Percentiles rank a stretch among this genome's conserved stretches.
phyloP scores from a whole-genome alignment of 2,888 invertebrate genomes.

The Margaritifera margaritifera region DNA sequence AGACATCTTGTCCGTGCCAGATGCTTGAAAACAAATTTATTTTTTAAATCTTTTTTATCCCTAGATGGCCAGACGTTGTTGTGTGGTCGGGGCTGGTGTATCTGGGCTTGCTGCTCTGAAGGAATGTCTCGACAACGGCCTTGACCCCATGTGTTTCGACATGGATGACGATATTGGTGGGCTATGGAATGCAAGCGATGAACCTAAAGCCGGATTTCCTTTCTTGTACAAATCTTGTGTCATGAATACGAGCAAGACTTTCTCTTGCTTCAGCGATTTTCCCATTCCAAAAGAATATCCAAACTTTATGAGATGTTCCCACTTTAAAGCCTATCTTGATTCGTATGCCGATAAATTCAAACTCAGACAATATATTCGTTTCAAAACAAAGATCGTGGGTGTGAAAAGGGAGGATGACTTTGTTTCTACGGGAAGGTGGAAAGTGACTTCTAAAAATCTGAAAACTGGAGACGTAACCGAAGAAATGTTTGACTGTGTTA shows the following conservation, averaged over 20 bases:
- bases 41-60: background rate
- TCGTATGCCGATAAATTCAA: constrained; percentile 19
- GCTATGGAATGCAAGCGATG: constrained; percentile 21
- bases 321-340: constrained; percentile 23
- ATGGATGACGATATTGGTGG: constrained; percentile 28
- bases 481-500: constrained; percentile 45
- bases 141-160: constrained; percentile 23
- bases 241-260: constrained; percentile 28
- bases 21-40: too few species aligned
- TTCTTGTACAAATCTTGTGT: constrained; percentile 27
- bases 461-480: constrained; percentile 35
- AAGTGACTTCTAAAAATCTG: constrained; percentile 41
- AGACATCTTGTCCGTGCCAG: too few species aligned
- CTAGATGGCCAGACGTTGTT: constrained; percentile 16
- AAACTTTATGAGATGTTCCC: constrained; percentile 24
- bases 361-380: constrained; percentile 11
- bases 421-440: constrained; percentile 53
- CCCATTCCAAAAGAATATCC: constrained; percentile 31
- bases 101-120: constrained; percentile 22
- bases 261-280: constrained; percentile 29
- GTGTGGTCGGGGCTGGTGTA: constrained; percentile 24
- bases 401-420: constrained; percentile 44
- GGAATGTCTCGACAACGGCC: constrained; percentile 21
- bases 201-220: constrained; percentile 17
- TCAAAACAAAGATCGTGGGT: constrained; percentile 11